Conservation (phyloP, 2,797 vertebrate species). For the Parauchenoglanis ngamensis region DNA sequence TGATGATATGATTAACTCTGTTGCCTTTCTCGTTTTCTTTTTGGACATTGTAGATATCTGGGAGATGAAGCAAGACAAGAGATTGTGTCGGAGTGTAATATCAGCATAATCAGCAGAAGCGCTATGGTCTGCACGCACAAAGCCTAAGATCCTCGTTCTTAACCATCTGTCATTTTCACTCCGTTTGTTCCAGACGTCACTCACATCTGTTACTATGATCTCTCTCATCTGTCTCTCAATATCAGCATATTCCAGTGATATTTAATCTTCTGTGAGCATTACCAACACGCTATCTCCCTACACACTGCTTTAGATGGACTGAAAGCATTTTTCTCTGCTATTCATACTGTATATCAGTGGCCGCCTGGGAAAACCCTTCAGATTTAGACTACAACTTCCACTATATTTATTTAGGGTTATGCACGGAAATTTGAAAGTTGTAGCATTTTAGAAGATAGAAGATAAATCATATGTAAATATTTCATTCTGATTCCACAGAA, state of each 20-base stretch:
- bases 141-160: slow-evolving; percentile 59
- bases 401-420: no score
- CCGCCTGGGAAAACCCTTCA: not conserved
- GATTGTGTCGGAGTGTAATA: slow-evolving; percentile 5
- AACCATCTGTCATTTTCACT: slow-evolving; percentile 78
- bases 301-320: not conserved
- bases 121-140: slow-evolving; percentile 3
- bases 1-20: slow-evolving; percentile 39
- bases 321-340: not conserved
- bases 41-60: slow-evolving; percentile 25
- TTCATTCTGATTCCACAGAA: not conserved
- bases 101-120: slow-evolving; percentile 34
- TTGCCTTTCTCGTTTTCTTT: slow-evolving; percentile 7
- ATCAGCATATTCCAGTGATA: slow-evolving; percentile 27
- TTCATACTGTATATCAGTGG: not conserved
- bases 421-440: no score
- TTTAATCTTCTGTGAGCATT: slow-evolving; percentile 13
- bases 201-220: slow-evolving; percentile 74
- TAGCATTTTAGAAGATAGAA: not conserved
- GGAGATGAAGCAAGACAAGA: slow-evolving; percentile 31
- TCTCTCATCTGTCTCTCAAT: slow-evolving; percentile 25
- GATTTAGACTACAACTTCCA: no score
- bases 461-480: not conserved
- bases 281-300: not conserved
- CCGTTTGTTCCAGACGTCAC: slow-evolving; percentile 78